Evolutionary conservation across 2,113 vertebrate species (phyloP).

Genomic region (Coregonus clupeaformis): DNA sequence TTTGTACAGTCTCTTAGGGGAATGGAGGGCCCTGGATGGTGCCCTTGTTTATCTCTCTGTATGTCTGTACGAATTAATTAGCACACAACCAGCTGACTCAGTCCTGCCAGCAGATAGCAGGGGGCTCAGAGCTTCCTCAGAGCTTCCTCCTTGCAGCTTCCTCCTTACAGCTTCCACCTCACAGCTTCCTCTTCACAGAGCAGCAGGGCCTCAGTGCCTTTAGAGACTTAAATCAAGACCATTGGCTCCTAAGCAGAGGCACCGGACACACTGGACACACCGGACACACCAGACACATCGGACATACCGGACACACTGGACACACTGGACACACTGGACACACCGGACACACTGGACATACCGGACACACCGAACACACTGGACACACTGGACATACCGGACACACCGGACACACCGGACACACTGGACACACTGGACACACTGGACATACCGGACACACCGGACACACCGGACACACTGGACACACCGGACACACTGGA

Average conservation of each 20-base stretch:
- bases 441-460: background rate
- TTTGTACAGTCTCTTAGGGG: background rate
- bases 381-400: too few species aligned
- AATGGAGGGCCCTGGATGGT: background rate
- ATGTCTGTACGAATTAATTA: conserved; percentile 45
- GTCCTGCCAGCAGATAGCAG: too few species aligned
- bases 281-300: conserved; percentile 7
- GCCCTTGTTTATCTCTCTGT: conserved; percentile 44
- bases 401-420: too few species aligned
- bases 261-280: too few species aligned
- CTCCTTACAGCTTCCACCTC: too few species aligned
- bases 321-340: too few species aligned
- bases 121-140: background rate
- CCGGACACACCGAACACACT: background rate
- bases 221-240: too few species aligned
- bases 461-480: background rate
- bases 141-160: too few species aligned
- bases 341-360: too few species aligned
- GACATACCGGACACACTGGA: background rate
- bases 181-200: conserved; percentile 8
- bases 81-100: conserved; percentile 43
- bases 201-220: conserved; percentile 6
- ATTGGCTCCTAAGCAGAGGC: background rate
- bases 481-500: too few species aligned
- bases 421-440: conserved; percentile 12